Base-by-base conservation (phyloP, 53 echinoderm and acorn worm genomes). In the Astropecten irregularis region DNA sequence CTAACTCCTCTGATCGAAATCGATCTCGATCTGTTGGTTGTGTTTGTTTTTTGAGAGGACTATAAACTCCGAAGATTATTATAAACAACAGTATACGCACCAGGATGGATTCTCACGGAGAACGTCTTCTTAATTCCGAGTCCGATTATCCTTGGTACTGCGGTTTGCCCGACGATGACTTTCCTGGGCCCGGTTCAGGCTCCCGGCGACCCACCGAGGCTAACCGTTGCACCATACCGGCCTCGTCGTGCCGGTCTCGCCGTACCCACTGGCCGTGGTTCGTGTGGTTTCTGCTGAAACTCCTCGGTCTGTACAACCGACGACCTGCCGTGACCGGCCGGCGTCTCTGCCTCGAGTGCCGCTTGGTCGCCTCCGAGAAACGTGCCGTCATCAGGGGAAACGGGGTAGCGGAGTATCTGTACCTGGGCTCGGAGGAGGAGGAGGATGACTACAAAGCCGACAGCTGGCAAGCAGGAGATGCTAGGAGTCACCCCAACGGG, bases 301-400 rank as follows among this genome's bases (percentile, higher is more conserved):
- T 74, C 35, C 30, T 74, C 26, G 74, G 74, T 23, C 56, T 74
- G 38, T 74, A 56, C 58, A 74, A 74, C 56, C 39, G 40, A 2
- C 74, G 58, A 40, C 74, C 74, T 34, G 74, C 74, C 6, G 74
- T 74, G 74, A 57, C 74, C 1, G 39, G 26, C 26, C 74, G 74
- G 37, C 56, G 74, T 3, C 42, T 26, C 20, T 74, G 74, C 74
- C 18, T 57, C 9, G 51, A 18, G 56, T 74, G 74, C 57, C 57
- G 27, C 8, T 18, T 55, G 28, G 23, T 39, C 16, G 29, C 42
- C 6, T 25, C 27, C 40, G 74, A 74, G 74, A 36, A 31, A 40
- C 22, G 56, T 0, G 39, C 56, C 56, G 74, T 56, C 13, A 22
- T 74, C 23, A 36, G 10, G 8, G 74, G 74, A 6, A 22, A 74